These are phyloP conservation scores for Nesometra sesokonis DNA, from an alignment of 35 echinoderm and acorn worm genomes.

Conservation along the genomic window DNA sequence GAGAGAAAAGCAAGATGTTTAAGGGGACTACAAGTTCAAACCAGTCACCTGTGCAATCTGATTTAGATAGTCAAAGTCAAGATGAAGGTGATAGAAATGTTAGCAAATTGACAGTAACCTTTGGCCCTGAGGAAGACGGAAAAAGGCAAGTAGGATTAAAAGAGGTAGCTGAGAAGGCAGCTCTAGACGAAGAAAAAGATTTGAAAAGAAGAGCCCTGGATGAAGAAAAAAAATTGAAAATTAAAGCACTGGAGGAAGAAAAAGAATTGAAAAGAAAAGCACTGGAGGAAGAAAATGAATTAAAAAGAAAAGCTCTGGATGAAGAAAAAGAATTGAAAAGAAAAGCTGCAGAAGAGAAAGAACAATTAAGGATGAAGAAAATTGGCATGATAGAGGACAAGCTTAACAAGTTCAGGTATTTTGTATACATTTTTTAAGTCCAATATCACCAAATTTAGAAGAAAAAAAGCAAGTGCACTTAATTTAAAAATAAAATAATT, in stretches of 20 bases:
- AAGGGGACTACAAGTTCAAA: not conserved
- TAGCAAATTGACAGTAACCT: not conserved
- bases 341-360: not conserved
- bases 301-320: not conserved
- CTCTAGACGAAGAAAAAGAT: not conserved
- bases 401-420: not conserved
- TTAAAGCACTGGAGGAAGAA: not conserved
- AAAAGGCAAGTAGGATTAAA: not conserved
- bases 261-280: not conserved
- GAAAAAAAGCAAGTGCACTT: too few species aligned
- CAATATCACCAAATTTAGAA: too few species aligned
- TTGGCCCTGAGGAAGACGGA: not conserved
- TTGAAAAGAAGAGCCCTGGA: not conserved
- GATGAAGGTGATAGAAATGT: not conserved
- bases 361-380: not conserved
- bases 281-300: not conserved
- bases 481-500: too few species aligned
- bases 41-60: not conserved
- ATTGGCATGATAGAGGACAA: not conserved
- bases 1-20: slow-evolving; percentile 34
- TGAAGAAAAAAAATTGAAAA: not conserved
- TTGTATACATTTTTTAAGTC: too few species aligned
- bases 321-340: not conserved
- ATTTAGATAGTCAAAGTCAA: not conserved
- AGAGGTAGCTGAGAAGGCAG: not conserved